These are phyloP conservation scores for Ophthalmolycus amberensis DNA, from an alignment of 2,113 vertebrate species.

Conservation along the genomic window DNA sequence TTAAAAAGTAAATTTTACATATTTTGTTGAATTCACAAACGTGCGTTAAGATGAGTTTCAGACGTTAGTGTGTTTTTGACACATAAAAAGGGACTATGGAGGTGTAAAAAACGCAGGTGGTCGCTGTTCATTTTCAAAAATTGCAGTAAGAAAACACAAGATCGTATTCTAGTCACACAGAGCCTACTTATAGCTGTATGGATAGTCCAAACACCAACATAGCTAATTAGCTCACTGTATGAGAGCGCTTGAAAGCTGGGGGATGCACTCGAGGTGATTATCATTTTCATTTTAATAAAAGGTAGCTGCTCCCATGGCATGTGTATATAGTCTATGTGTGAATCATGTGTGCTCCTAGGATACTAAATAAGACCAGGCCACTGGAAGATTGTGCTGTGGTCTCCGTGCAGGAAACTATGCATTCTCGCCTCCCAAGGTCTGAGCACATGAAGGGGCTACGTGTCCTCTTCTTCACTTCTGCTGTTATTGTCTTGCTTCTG, in stretches of 20 bases:
- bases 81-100: neutral
- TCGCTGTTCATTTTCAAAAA: neutral
- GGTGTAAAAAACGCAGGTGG: neutral
- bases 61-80: neutral
- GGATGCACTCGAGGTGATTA: slow-evolving; percentile 64
- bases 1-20: neutral
- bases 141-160: slow-evolving; percentile 17
- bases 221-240: slow-evolving; percentile 68
- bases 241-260: slow-evolving; percentile 55
- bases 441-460: slow-evolving; percentile 38
- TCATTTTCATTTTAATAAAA: slow-evolving; percentile 77
- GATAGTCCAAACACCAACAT: slow-evolving; percentile 46
- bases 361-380: slow-evolving; percentile 38
- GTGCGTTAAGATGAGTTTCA: slow-evolving; percentile 13
- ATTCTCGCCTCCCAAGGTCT: slow-evolving; percentile 50
- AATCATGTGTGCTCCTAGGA: slow-evolving; percentile 32
- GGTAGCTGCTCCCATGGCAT: slow-evolving; percentile 65
- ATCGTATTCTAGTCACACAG: neutral
- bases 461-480: slow-evolving; percentile 60
- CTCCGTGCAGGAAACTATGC: slow-evolving; percentile 53
- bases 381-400: slow-evolving; percentile 55
- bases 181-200: slow-evolving; percentile 19
- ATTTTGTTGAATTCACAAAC: slow-evolving; percentile 12
- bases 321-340: slow-evolving; percentile 61
- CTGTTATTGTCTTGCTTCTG: slow-evolving; percentile 64